Evolutionary conservation across 35 echinoderm and acorn worm species (phyloP), one percentile per base, ranked within the genome.

Genomic region (Lytechinus variegatus): DNA sequence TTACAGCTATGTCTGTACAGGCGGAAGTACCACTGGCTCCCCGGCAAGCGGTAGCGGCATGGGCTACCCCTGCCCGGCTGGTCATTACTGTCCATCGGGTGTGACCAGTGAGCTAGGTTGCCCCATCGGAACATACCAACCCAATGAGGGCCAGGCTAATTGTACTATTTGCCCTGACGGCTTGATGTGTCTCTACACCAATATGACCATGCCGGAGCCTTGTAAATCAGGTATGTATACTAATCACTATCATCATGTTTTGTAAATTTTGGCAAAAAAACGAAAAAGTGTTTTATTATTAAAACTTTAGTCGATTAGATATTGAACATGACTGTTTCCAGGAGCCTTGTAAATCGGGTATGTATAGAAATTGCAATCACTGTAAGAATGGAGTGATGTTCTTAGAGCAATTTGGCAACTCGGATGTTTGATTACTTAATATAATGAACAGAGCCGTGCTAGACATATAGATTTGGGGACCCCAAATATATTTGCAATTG

Each of bases 31-130:
- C 27, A 99, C 98, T 12, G 95, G 97, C 10, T 94, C 98, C 10
- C 98, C 98, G 58, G 55, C 94, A 6, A 56, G 60, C 19, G 94
- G 28, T 29, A 89, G 93, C n/a, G 98, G 98, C 13, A 99, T 97
- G 98, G 98, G 98, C 58, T 99, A 99, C 94, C 96, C 95, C 10
- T 99, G 98, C 87, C 98, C 98, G n/a, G 97, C 97, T 44, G 98
- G 98, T 28, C 94, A 95, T 95, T 99, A 99, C 87, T 99, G 98
- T 86, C 98, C 98, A 8, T 92, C 95, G 0, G 98, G 98, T 21
- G 96, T 97, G 13, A 94, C 97, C 28, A 71, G 52, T 4, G 97
- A 99, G 95, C 56, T 99, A 1, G 97, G 98, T 61, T 99, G 98
- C 87, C 94, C 96, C 21, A 96, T 99, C 9, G 98, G 98, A 6